These are phyloP conservation scores for Rhinogobio ventralis DNA, from an alignment of 2,797 vertebrate species.

Conservation along the genomic window DNA sequence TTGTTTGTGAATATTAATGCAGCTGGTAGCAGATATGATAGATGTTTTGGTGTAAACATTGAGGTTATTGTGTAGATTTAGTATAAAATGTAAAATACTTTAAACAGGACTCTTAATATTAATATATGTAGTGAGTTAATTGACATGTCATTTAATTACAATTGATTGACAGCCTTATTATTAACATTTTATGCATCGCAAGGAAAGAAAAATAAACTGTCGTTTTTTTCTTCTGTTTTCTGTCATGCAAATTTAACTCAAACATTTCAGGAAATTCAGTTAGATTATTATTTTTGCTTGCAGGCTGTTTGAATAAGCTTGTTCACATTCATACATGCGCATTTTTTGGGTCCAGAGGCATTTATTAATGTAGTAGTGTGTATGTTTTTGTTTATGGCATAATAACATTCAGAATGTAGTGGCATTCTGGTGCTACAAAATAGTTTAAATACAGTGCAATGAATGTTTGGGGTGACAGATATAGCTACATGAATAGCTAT, in stretches of 20 bases:
- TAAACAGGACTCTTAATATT: not conserved
- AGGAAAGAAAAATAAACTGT: not conserved
- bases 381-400: constrained; percentile 8
- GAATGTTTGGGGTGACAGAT: not conserved
- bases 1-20: not conserved
- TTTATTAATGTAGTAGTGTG: constrained; percentile 6
- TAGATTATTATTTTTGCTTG: constrained; percentile 48
- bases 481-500: not conserved
- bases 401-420: not conserved
- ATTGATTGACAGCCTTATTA: not conserved
- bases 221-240: constrained; percentile 11
- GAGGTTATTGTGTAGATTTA: not conserved
- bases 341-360: constrained; percentile 38
- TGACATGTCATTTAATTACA: not conserved
- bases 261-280: constrained; percentile 43
- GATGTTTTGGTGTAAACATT: not conserved
- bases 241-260: constrained; percentile 61
- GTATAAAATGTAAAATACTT: not conserved
- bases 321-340: constrained; percentile 29
- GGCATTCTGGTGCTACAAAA: not conserved
- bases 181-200: not conserved
- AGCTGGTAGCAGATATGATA: not conserved
- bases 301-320: constrained; percentile 41
- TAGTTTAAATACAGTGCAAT: not conserved
- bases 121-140: not conserved